Evolutionary conservation across 2,888 invertebrate genomes (phyloP).

Genomic region (Belgica antarctica): DNA sequence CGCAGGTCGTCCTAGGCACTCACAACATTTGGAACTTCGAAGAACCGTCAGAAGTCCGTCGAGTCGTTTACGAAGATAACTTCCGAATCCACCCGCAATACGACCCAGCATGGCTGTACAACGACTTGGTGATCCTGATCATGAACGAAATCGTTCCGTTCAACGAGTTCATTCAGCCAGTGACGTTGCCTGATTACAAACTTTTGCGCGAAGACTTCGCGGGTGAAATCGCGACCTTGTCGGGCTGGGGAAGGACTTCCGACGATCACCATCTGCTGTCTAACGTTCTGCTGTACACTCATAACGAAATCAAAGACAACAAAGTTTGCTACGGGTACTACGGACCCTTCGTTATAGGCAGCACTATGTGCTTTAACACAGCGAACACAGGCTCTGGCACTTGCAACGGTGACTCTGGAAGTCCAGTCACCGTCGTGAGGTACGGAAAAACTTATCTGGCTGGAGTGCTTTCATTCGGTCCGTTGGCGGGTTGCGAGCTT

Average conservation of each 20-base stretch:
- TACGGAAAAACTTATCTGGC: slow-evolving; percentile 27
- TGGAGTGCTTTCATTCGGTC: slow-evolving; percentile 52
- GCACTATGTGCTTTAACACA: slow-evolving; percentile 51
- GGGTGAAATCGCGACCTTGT: not conserved
- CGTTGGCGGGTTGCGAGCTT: slow-evolving; percentile 50
- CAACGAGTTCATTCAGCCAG: slow-evolving; percentile 1
- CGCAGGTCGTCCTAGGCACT: not conserved
- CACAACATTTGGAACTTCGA: not conserved
- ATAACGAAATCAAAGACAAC: slow-evolving; percentile 50
- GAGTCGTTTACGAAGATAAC: not conserved
- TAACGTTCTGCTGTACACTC: slow-evolving; percentile 48
- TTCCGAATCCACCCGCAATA: not conserved
- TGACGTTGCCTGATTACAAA: not conserved
- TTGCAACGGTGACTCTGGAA: slow-evolving; percentile 52
- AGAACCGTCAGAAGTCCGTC: slow-evolving; percentile 19
- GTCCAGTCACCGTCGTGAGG: slow-evolving; percentile 47
- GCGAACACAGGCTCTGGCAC: slow-evolving; percentile 44
- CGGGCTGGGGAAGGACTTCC: slow-evolving; percentile 24
- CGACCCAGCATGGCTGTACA: not conserved
- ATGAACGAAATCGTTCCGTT: not conserved
- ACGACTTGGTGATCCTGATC: not conserved
- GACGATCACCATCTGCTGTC: not conserved
- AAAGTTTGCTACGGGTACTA: slow-evolving; percentile 48
- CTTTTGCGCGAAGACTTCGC: not conserved
- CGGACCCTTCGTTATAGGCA: slow-evolving; percentile 47